These are phyloP conservation scores for Lymantria dispar DNA, from an alignment of 2,888 invertebrate species.

Conservation along the genomic window DNA sequence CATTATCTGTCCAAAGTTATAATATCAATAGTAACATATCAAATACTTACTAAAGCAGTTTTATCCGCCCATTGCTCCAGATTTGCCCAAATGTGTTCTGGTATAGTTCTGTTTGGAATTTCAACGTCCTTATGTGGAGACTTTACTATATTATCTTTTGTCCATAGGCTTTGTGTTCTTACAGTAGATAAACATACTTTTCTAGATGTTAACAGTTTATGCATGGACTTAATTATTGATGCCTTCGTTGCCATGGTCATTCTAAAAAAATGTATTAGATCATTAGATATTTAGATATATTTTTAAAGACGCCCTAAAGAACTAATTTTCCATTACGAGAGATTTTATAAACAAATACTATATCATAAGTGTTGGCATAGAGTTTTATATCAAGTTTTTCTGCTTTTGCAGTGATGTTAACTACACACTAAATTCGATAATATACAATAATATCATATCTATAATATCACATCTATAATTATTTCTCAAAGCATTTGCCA, in stretches of 20 bases:
- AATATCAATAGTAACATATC: neutral
- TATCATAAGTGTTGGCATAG: too few species aligned
- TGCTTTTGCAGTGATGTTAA: too few species aligned
- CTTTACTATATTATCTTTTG: slow-evolving; percentile 51
- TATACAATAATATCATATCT: too few species aligned
- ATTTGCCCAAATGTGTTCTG: slow-evolving; percentile 84
- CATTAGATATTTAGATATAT: too few species aligned
- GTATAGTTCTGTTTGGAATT: slow-evolving; percentile 76
- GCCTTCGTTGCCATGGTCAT: slow-evolving; percentile 34
- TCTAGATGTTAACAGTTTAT: slow-evolving; percentile 27
- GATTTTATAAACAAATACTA: too few species aligned
- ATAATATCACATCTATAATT: too few species aligned
- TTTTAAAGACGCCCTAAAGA: too few species aligned
- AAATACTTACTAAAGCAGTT: slow-evolving; percentile 83
- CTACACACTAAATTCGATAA: too few species aligned
- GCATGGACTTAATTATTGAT: slow-evolving; percentile 30
- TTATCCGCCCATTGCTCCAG: slow-evolving; percentile 84
- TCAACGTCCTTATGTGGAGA: slow-evolving; percentile 77
- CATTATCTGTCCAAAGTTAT: neutral
- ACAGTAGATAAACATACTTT: slow-evolving; percentile 12
- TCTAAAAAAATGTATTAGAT: slow-evolving; percentile 13
- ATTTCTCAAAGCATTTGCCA: too few species aligned
- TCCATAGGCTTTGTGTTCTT: slow-evolving; percentile 46
- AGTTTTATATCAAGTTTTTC: too few species aligned
- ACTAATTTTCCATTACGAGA: too few species aligned